Base-by-base conservation (phyloP, 2,797 vertebrate species). In the Sebastes iracundus region DNA sequence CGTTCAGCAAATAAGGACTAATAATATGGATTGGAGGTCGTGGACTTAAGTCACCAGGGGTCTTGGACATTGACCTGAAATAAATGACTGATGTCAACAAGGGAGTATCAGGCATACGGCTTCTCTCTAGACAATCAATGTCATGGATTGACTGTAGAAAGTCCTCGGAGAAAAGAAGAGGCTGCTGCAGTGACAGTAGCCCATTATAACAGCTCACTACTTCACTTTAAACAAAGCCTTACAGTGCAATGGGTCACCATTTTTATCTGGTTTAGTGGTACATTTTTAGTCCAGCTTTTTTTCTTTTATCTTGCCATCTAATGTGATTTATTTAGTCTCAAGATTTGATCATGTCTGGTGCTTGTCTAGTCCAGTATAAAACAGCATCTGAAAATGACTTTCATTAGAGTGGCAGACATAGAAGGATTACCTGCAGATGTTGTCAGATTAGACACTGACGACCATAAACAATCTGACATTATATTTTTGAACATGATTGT, bases 31-130 rank as follows among this genome's bases (percentile, higher is more conserved):
- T 73, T 12, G 7, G 11, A 69, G 42, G 42, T 59, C 55, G 52
- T 27, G 56, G 42, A 58, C 16, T 62, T 11, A 20, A 75, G 25
- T 75, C 64, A 75, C 35, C 22, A 23, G 35, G 27, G 55, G n/a
- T 81, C 60, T 38, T 65, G 81, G 80, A 65, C 80, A 72, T 30
- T 77, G 73, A 81, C 58, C 72, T 76, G 73, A 79, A 83, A 81
- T 88, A 64, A 83, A 53, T 81, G 72, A 61, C 56, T 38, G 53
- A 72, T 69, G 66, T 78, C 74, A 81, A 71, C 60, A 2, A 75
- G 62, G 60, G 59, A 76, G 72, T 66, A 56, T 71, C 63, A 11
- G 63, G 20, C 46, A 60, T 71, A 75, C 53, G 62, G 59, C 55
- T 38, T 65, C 72, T 80, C 63, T 69, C 53, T 25, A 7, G 16